A percentile compares a stretch with the other conserved stretches of the same genome.
These are phyloP conservation scores for Drosophila anceps DNA, from an alignment of 2,888 invertebrate species.

Conservation along the genomic window DNA sequence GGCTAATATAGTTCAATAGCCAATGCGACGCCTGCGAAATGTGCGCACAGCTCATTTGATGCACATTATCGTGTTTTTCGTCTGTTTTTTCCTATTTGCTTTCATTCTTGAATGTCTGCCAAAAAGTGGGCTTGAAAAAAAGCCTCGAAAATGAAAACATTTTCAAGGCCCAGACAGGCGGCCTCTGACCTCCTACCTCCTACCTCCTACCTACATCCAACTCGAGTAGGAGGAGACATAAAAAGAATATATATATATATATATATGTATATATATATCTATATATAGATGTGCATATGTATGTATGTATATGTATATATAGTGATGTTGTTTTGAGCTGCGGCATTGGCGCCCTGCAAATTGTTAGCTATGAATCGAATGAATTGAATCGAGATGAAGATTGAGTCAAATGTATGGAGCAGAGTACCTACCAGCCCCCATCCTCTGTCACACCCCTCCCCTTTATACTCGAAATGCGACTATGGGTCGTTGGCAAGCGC, in stretches of 20 bases:
- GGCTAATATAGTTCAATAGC: conserved; percentile 79
- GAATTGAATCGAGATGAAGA: conserved; percentile 49
- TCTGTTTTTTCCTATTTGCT: conserved; percentile 31
- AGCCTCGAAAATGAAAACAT: conserved; percentile 72
- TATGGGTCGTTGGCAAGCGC: conserved; percentile 43
- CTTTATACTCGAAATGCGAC: conserved; percentile 1
- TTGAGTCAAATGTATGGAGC: conserved; percentile 40
- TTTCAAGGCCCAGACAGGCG: conserved; percentile 57
- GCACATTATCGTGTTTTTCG: conserved; percentile 74
- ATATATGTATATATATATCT: not conserved
- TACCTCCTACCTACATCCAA: conserved; percentile 6
- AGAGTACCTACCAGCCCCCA: not conserved
- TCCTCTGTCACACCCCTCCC: not conserved
- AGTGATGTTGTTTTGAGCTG: conserved; percentile 62
- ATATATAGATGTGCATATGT: not conserved
- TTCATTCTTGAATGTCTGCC: conserved; percentile 68
- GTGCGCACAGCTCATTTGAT: conserved; percentile 81
- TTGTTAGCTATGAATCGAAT: conserved; percentile 72
- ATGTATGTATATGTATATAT: conserved; percentile 21
- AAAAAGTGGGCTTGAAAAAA: conserved; percentile 40
- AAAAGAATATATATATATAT: not conserved
- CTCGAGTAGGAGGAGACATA: not conserved
- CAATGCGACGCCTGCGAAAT: conserved; percentile 77
- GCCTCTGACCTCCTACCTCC: conserved; percentile 35
- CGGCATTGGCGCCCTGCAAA: conserved; percentile 71